Percentiles rank a stretch among this genome's conserved stretches.
These are phyloP conservation scores for Loxodonta africana DNA, from an alignment of 2,113 vertebrate genomes.

Conservation along the genomic window DNA sequence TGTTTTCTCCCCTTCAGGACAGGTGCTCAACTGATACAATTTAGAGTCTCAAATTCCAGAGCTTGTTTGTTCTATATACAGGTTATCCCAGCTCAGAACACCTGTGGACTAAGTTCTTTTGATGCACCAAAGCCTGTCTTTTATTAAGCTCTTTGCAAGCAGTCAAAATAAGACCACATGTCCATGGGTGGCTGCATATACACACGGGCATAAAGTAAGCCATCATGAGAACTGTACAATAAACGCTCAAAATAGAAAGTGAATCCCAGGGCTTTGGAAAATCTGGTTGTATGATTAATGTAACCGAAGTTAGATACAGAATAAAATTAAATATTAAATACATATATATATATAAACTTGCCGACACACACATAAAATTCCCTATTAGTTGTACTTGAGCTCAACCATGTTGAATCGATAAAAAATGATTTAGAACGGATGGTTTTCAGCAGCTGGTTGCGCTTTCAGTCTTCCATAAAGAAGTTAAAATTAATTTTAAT, in stretches of 20 bases:
- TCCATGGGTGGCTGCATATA: background rate
- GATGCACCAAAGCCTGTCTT: slow-evolving; percentile 73
- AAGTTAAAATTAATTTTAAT: slow-evolving; percentile 90
- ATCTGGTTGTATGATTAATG: slow-evolving; percentile 19
- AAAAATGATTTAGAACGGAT: slow-evolving; percentile 85
- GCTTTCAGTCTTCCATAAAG: slow-evolving; percentile 88
- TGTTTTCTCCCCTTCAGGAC: slow-evolving; percentile 63
- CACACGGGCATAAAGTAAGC: background rate
- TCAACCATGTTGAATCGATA: slow-evolving; percentile 87
- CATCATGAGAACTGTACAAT: background rate
- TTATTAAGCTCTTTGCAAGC: slow-evolving; percentile 80
- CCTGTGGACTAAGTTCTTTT: slow-evolving; percentile 79
- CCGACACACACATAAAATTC: slow-evolving; percentile 72
- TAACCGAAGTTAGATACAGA: slow-evolving; percentile 47
- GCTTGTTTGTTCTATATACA: slow-evolving; percentile 72
- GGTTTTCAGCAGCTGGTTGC: slow-evolving; percentile 84
- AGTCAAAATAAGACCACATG: slow-evolving; percentile 73
- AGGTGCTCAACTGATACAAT: slow-evolving; percentile 78
- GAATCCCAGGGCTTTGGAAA: slow-evolving; percentile 54
- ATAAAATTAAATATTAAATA: slow-evolving; percentile 69
- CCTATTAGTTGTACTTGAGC: slow-evolving; percentile 80
- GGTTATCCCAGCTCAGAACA: slow-evolving; percentile 73
- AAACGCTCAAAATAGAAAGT: background rate
- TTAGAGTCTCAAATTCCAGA: slow-evolving; percentile 73
- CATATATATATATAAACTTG: slow-evolving; percentile 51